Evolutionary conservation across 1,140 invertebrate genomes (phyloP).

Genomic region (Halyomorpha halys): DNA sequence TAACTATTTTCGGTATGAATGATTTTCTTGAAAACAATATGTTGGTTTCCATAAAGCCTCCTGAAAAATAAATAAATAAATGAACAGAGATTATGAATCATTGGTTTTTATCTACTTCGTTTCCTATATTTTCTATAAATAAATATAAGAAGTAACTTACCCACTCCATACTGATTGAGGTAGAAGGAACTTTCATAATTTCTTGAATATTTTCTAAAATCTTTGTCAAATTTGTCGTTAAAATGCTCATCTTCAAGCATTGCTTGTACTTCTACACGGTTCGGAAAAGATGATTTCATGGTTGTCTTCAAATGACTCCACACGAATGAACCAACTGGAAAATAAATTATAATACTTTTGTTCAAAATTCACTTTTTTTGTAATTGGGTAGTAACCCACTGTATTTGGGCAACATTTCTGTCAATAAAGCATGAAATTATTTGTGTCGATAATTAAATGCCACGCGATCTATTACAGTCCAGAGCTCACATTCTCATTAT

Average conservation of each 20-base stretch:
- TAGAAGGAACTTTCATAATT: slow-evolving; percentile 79
- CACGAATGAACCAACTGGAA: slow-evolving; percentile 80
- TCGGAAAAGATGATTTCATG: slow-evolving; percentile 70
- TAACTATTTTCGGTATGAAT: slow-evolving; percentile 71
- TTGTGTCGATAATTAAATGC: too few species aligned
- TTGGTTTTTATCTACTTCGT: too few species aligned
- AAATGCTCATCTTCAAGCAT: slow-evolving; percentile 63
- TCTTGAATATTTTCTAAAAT: slow-evolving; percentile 79
- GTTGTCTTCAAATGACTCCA: slow-evolving; percentile 85
- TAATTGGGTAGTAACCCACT: too few species aligned
- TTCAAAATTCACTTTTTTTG: too few species aligned
- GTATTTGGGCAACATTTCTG: too few species aligned
- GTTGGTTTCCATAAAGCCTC: slow-evolving; percentile 64
- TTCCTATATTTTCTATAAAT: too few species aligned
- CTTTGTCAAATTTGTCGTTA: slow-evolving; percentile 62
- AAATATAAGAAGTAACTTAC: slow-evolving; percentile 37
- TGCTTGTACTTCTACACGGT: slow-evolving; percentile 68
- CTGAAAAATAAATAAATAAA: slow-evolving; percentile 36
- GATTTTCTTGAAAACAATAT: slow-evolving; percentile 81
- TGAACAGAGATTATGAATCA: background rate
- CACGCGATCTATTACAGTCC: too few species aligned
- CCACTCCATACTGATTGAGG: slow-evolving; percentile 75
- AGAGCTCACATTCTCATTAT: too few species aligned
- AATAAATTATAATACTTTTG: slow-evolving; percentile 28
- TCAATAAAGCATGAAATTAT: too few species aligned